phyloP scores from a whole-genome alignment of 2,113 vertebrate genomes.

The Scalopus aquaticus region DNA sequence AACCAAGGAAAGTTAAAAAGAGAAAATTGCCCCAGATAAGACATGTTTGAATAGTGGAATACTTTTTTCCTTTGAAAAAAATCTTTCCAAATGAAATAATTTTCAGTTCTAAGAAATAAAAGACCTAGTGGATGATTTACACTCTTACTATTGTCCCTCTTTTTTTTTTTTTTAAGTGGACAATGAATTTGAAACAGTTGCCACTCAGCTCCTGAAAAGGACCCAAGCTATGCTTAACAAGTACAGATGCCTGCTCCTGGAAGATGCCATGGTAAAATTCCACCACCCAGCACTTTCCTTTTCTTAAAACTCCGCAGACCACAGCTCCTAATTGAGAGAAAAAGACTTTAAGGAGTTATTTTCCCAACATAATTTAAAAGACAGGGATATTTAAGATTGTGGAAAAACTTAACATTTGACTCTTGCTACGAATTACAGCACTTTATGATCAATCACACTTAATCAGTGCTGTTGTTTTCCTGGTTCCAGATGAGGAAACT shows the following conservation, averaged over 20 bases:
- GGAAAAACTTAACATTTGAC: background rate
- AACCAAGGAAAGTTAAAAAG: background rate
- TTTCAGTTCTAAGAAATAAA: background rate
- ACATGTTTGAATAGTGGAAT: background rate
- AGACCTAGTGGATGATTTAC: background rate
- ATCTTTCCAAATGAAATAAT: background rate
- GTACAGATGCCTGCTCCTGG: conserved; percentile 95
- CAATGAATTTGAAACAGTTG: conserved; percentile 94
- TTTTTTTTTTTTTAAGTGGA: conserved; percentile 88
- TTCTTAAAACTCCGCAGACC: background rate
- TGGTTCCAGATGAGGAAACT: background rate
- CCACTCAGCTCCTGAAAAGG: conserved; percentile 93
- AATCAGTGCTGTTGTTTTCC: background rate
- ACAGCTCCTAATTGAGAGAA: background rate
- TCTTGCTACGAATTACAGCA: background rate
- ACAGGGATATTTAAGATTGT: background rate
- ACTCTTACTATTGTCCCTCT: conserved; percentile 64
- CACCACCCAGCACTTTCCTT: background rate
- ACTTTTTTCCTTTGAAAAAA: too few relatives aligned
- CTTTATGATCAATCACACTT: too few relatives aligned
- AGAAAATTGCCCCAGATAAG: background rate
- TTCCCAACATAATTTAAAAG: background rate
- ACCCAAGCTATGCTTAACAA: conserved; percentile 98
- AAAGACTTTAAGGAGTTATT: background rate
- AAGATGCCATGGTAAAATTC: conserved; percentile 94